Base-by-base conservation (phyloP, 2,888 invertebrate species). In the Creontiades dilutus region DNA sequence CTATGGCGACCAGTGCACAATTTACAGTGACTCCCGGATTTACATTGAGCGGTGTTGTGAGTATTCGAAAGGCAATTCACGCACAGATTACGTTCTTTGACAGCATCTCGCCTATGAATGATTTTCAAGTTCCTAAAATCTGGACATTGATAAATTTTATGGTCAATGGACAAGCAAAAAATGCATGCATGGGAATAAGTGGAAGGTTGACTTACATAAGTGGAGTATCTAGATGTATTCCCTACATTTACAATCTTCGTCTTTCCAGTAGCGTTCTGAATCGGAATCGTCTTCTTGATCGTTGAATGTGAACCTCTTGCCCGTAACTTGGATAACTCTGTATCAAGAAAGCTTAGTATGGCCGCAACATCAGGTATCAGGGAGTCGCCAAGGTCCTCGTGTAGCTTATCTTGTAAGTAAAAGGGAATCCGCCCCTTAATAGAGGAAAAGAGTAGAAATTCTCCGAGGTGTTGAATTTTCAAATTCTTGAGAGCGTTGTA, bases 121-220 rank as follows among this genome's bases (percentile, higher is more conserved):
- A 52, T 52, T 52, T 52, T 52, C 52, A 52, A 52, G 11, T 52
- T 5, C 3, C 16, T 52, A 16, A 52, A 52, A 52, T 52, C 52
- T 5, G 52, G 52, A 52, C 52, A 52, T 13, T 13, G 13, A 16
- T 52, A 52, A 52, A 52, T 52, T 52, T 52, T 52, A 16, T 52
- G 52, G 52, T 52, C 52, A 52, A n/a, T 19, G 9, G 61, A 61
- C 61, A n/a, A 61, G 61, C 61, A n/a, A 19, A 61, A 19, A 61
- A 61, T n/a, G 61, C 61, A 61, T 61, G 61, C 61, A 61, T 61
- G 14, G 19, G 61, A 61, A 19, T 61, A n/a, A 61, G 9, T 9
- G 61, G 61, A 61, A n/a, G 61, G 19, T 61, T 61, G 61, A 61
- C 61, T 61, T 61, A 61, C 19, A 52, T 52, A 52, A 52, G 13